Conservation (phyloP, 1,140 invertebrate species). For the Solenopsis invicta region DNA sequence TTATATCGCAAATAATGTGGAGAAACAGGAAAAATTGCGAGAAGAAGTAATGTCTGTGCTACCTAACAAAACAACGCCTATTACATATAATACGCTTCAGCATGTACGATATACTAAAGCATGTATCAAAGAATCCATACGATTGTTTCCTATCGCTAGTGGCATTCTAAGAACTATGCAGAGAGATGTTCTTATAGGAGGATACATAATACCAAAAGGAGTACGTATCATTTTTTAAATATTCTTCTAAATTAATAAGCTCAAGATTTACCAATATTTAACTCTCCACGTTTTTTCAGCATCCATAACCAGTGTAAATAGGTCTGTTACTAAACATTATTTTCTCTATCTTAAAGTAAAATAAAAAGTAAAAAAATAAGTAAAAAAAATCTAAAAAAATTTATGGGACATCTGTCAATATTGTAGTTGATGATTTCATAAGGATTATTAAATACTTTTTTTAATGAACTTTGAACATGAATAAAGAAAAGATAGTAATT, state of each 20-base stretch:
- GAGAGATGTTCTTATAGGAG: constrained; percentile 83
- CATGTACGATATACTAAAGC: constrained; percentile 89
- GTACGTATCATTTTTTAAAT: constrained; percentile 76
- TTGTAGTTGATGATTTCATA: too few relatives aligned
- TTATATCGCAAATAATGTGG: constrained; percentile 89
- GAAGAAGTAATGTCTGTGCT: constrained; percentile 88
- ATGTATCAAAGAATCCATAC: constrained; percentile 90
- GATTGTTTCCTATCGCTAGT: constrained; percentile 86
- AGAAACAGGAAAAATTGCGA: constrained; percentile 90
- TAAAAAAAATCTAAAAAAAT: too few relatives aligned
- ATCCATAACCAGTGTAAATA: too few relatives aligned
- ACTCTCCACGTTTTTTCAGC: neutral
- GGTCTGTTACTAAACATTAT: too few relatives aligned
- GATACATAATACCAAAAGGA: constrained; percentile 86
- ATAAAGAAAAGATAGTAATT: too few relatives aligned
- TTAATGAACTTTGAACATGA: too few relatives aligned
- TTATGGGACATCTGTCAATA: too few relatives aligned
- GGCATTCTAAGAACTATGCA: constrained; percentile 85
- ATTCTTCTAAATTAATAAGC: neutral
- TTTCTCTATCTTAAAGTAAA: too few relatives aligned
- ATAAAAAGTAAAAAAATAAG: too few relatives aligned
- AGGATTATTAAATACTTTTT: too few relatives aligned
- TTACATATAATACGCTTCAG: constrained; percentile 87
- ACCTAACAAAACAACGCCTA: constrained; percentile 83
- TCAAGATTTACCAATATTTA: constrained; percentile 8